Evolutionary conservation across 2,888 invertebrate genomes (phyloP).

Genomic region (Rhaphigaster nebulosa): DNA sequence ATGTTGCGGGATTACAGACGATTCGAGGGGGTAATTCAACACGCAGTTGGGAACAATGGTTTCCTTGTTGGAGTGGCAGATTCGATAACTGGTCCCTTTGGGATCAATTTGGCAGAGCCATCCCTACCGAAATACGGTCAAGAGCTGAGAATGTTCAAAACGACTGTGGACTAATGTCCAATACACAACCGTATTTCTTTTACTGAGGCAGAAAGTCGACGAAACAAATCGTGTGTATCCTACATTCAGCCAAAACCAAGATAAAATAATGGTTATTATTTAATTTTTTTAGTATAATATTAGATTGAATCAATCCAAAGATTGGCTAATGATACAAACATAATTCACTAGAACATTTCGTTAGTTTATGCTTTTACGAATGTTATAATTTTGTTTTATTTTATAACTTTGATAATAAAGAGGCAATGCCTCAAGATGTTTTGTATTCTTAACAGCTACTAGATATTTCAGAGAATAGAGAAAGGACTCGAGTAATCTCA

Average conservation of each 20-base stretch:
- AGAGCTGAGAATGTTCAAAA: background rate
- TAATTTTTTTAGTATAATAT: too few relatives aligned
- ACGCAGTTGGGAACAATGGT: background rate
- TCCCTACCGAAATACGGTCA: background rate
- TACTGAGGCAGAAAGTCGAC: too few relatives aligned
- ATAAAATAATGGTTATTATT: too few relatives aligned
- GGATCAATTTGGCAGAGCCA: background rate
- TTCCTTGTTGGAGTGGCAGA: background rate
- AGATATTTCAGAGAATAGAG: background rate
- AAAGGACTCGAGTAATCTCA: background rate
- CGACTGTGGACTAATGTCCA: too few relatives aligned
- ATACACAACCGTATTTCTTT: too few relatives aligned
- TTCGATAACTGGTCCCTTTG: constrained; percentile 7
- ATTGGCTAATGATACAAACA: too few relatives aligned
- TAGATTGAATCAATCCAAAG: too few relatives aligned
- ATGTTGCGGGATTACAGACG: background rate
- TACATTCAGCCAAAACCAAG: too few relatives aligned
- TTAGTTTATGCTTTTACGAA: background rate
- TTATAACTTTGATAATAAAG: background rate
- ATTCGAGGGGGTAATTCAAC: background rate
- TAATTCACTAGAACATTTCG: background rate
- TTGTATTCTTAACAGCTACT: background rate
- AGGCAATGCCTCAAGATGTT: background rate
- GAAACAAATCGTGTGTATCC: too few relatives aligned
- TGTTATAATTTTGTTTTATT: background rate